Evolutionary conservation across 2,888 invertebrate genomes (phyloP).

Genomic region (Ernsta delagoae): DNA sequence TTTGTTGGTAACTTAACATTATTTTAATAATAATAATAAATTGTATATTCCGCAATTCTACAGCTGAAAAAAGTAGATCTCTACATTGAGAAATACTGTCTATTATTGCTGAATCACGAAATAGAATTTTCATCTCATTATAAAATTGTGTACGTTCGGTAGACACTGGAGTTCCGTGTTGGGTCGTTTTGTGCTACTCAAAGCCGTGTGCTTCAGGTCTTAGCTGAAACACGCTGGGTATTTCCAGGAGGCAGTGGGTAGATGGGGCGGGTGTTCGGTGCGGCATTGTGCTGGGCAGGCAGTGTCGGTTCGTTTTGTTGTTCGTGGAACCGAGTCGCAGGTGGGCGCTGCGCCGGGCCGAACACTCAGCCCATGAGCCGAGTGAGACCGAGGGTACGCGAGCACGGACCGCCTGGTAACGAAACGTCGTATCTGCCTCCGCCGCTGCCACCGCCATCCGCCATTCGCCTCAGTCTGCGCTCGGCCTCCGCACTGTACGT

Average conservation of each 20-base stretch:
- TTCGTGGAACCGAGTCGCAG: slow-evolving; percentile 64
- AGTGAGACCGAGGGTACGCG: slow-evolving; percentile 49
- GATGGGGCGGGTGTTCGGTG: slow-evolving; percentile 48
- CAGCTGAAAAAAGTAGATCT: no score
- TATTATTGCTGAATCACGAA: slow-evolving; percentile 24
- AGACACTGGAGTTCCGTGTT: slow-evolving; percentile 24
- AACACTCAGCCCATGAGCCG: slow-evolving; percentile 43
- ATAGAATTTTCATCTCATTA: slow-evolving; percentile 28
- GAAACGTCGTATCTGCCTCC: slow-evolving; percentile 50
- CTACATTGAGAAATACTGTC: not conserved
- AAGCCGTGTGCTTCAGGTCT: slow-evolving; percentile 30
- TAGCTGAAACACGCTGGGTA: slow-evolving; percentile 43
- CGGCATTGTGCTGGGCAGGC: slow-evolving; percentile 54
- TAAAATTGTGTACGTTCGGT: slow-evolving; percentile 6
- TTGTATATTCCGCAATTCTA: no score
- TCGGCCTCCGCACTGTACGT: slow-evolving; percentile 71
- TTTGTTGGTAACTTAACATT: no score
- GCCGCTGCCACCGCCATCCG: slow-evolving; percentile 46
- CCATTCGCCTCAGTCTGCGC: slow-evolving; percentile 72
- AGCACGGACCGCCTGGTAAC: slow-evolving; percentile 18
- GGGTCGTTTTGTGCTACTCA: slow-evolving; percentile 32
- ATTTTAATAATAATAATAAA: no score
- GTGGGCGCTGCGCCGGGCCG: slow-evolving; percentile 64
- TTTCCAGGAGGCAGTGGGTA: slow-evolving; percentile 54
- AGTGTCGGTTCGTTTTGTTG: slow-evolving; percentile 70